These are phyloP conservation scores for Gyrodactylus bullatarudis DNA, from an alignment of 1,140 invertebrate genomes.

Conservation along the genomic window DNA sequence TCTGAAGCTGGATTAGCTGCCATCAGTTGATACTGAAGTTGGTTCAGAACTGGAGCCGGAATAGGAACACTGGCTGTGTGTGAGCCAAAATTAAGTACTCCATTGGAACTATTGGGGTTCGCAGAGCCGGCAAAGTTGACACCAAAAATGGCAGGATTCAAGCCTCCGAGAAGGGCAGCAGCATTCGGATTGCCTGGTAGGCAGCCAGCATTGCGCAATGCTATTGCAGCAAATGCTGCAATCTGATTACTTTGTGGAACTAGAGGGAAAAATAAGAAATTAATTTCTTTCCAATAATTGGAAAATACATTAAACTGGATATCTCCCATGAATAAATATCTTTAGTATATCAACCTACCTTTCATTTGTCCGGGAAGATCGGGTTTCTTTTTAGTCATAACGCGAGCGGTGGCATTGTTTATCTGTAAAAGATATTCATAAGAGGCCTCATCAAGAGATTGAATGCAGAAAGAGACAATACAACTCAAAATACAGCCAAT, in stretches of 20 bases:
- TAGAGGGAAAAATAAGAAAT: not conserved
- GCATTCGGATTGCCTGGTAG: not conserved
- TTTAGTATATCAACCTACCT: not conserved
- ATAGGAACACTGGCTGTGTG: not conserved
- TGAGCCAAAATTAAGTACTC: no score
- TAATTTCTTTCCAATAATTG: no score
- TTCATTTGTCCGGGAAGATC: not conserved
- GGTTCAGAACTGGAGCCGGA: not conserved
- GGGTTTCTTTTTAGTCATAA: constrained; percentile 6
- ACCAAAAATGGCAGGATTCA: not conserved
- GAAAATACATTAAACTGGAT: no score
- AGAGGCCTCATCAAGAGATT: no score
- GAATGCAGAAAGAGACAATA: no score
- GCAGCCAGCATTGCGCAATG: not conserved
- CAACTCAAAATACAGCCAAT: no score
- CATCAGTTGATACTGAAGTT: not conserved
- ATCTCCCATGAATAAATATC: not conserved
- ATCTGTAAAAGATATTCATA: no score
- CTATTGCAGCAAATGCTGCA: not conserved
- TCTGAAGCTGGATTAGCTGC: not conserved
- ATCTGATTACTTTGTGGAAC: not conserved
- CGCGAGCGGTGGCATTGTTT: constrained; percentile 1
- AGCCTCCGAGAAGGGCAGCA: not conserved
- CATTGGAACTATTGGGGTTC: not conserved
- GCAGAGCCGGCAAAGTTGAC: not conserved